Evolutionary conservation across 1,140 invertebrate genomes (phyloP).

Genomic region (Scylla paramamosain): DNA sequence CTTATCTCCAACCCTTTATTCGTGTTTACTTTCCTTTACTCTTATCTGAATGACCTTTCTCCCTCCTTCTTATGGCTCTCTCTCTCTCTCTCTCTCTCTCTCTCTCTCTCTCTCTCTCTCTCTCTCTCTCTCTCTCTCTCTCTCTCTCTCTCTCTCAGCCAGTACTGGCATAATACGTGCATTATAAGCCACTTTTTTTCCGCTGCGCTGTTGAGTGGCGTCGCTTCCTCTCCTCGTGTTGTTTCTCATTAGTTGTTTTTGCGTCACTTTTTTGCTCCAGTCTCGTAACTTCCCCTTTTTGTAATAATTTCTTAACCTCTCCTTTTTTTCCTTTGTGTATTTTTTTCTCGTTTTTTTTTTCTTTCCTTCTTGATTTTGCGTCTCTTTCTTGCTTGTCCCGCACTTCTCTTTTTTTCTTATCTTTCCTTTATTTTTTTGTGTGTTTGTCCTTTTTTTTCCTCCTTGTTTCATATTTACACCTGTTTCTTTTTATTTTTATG

Average conservation of each 20-base stretch:
- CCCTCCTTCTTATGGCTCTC: not conserved
- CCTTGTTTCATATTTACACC: not conserved
- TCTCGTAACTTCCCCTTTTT: not conserved
- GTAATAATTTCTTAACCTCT: not conserved
- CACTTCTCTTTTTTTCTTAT: not conserved
- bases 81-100: conserved; percentile 29
- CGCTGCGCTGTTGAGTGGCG: too few relatives aligned
- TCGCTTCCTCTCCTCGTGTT: too few relatives aligned
- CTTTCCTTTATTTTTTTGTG: not conserved
- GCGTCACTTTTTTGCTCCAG: too few relatives aligned
- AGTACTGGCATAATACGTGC: too few relatives aligned
- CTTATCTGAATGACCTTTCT: not conserved
- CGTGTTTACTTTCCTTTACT: not conserved
- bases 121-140: conserved; percentile 22
- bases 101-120: conserved; percentile 33
- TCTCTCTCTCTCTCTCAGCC: not conserved
- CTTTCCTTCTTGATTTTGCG: not conserved
- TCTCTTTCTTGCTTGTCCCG: not conserved
- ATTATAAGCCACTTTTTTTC: not conserved
- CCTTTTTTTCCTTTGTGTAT: not conserved
- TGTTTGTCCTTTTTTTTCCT: not conserved
- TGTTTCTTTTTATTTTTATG: not conserved
- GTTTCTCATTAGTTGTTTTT: too few relatives aligned
- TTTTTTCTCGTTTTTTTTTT: not conserved
- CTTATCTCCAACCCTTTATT: not conserved